Percentiles rank a stretch among this genome's conserved stretches.
Evolutionary conservation across 2,113 vertebrate genomes (phyloP).

Genomic region (Spilogale gracilis): DNA sequence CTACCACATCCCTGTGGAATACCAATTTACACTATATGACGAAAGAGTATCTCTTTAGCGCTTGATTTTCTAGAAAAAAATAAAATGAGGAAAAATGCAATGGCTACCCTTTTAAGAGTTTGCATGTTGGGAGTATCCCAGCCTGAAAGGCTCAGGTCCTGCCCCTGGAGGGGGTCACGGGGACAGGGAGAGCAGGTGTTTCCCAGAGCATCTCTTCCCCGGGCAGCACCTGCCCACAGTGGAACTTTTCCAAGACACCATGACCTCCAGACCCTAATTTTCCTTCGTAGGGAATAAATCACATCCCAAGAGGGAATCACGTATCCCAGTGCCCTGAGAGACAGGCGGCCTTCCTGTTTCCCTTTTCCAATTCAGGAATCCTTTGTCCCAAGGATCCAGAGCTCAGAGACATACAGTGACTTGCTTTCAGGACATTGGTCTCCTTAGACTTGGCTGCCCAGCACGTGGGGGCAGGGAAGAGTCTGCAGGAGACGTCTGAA

Average conservation of each 20-base stretch:
- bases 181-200: background rate
- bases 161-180: background rate
- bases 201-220: background rate
- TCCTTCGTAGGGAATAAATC: background rate
- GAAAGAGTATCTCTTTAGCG: background rate
- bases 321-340: no score
- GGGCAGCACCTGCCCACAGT: accelerated
- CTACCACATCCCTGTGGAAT: background rate
- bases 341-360: background rate
- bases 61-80: background rate
- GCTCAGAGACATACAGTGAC: background rate
- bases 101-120: background rate
- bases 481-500: background rate
- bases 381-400: background rate
- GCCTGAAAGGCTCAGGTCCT: background rate
- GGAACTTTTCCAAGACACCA: background rate
- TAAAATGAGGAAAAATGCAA: background rate
- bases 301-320: background rate
- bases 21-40: background rate
- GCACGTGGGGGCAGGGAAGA: background rate
- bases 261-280: background rate
- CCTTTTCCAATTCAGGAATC: background rate
- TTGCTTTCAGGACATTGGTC: accelerated
- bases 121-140: background rate
- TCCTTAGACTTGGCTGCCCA: background rate